These are phyloP conservation scores for Montipora efflorescens DNA, from an alignment of 64 coral and sea anemone species.

Conservation along the genomic window DNA sequence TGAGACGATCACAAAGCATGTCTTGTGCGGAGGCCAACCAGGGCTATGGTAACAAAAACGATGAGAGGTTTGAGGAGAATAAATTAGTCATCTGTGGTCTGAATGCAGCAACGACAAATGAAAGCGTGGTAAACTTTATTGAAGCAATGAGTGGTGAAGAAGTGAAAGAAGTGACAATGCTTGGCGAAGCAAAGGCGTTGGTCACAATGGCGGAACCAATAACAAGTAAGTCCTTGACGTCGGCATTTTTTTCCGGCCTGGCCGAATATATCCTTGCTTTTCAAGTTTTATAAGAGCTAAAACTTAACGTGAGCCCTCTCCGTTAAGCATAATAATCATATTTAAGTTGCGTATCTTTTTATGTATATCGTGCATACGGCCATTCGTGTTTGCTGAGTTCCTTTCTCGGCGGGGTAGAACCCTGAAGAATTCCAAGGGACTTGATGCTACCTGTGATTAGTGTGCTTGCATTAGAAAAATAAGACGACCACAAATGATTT, in stretches of 20 bases:
- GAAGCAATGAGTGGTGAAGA: constrained; percentile 15
- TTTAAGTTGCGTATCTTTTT: too few species aligned
- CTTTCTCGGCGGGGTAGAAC: too few species aligned
- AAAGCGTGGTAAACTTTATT: background rate
- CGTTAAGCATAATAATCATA: too few species aligned
- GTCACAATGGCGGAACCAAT: constrained; percentile 4
- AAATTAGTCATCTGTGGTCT: constrained; percentile 8
- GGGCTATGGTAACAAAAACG: too few species aligned
- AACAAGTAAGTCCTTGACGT: background rate
- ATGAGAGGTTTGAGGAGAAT: background rate
- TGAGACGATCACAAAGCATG: background rate
- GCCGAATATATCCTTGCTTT: background rate
- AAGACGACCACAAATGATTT: too few species aligned
- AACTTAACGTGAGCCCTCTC: background rate
- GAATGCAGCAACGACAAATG: background rate
- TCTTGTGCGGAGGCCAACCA: background rate
- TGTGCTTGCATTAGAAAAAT: too few species aligned
- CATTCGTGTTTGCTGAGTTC: too few species aligned
- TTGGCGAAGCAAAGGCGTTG: background rate
- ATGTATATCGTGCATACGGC: too few species aligned
- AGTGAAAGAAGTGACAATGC: background rate
- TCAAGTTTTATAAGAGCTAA: background rate
- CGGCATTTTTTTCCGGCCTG: background rate
- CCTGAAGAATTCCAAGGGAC: too few species aligned
- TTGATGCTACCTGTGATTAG: too few species aligned